Conservation (phyloP, 2,888 invertebrate genomes). For the Muscina levida region DNA sequence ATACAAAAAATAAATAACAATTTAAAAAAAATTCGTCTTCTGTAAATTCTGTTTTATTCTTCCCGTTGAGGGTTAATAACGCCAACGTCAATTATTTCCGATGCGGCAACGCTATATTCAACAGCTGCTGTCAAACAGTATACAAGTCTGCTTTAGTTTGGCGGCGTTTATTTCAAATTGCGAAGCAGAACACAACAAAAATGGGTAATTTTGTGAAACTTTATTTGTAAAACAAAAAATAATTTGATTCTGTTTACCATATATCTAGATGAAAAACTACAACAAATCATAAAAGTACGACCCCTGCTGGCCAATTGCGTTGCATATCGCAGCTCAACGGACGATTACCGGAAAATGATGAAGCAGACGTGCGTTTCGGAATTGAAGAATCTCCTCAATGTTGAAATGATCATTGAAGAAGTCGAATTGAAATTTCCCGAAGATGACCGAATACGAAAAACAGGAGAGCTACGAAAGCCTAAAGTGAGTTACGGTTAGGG, state of each 20-base stretch:
- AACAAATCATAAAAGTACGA: slow-evolving; percentile 71
- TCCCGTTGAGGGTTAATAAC: too few species aligned
- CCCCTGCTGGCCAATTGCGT: slow-evolving; percentile 71
- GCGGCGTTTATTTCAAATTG: slow-evolving; percentile 1
- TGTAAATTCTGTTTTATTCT: too few species aligned
- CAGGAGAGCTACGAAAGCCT: slow-evolving; percentile 1
- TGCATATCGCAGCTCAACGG: slow-evolving; percentile 68
- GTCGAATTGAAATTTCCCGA: slow-evolving; percentile 71
- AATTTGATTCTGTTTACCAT: neutral
- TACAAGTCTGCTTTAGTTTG: too few species aligned
- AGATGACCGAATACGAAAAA: slow-evolving; percentile 28
- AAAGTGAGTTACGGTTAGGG: slow-evolving; percentile 40
- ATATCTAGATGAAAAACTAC: slow-evolving; percentile 72
- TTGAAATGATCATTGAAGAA: slow-evolving; percentile 70
- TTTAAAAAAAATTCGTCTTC: too few species aligned
- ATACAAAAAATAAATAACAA: too few species aligned
- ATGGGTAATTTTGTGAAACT: slow-evolving; percentile 22
- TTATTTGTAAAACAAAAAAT: too few species aligned
- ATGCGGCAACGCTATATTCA: too few species aligned
- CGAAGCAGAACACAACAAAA: neutral
- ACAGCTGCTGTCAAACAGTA: too few species aligned
- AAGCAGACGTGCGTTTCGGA: slow-evolving; percentile 71
- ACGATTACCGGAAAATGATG: slow-evolving; percentile 70
- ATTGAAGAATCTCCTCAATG: slow-evolving; percentile 73
- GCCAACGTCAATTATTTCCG: too few species aligned